A percentile compares a stretch with the other conserved stretches of the same genome.
phyloP scores from a whole-genome alignment of 2,888 invertebrate species.

The Sphaerophoria taeniata region DNA sequence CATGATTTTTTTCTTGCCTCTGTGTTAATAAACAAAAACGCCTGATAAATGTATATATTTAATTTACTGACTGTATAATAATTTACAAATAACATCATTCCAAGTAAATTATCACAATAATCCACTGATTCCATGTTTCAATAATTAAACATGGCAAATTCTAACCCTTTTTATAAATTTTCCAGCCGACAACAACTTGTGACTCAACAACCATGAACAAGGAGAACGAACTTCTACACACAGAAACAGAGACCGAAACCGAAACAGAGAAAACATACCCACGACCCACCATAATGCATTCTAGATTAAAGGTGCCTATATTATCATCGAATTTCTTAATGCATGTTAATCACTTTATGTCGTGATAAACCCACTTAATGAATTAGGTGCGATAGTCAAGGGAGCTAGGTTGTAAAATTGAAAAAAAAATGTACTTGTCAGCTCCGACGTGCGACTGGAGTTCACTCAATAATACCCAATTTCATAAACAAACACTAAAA shows the following conservation, averaged over 20 bases:
- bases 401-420: background rate
- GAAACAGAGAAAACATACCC: too few species aligned
- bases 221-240: background rate
- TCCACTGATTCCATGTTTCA: constrained; percentile 12
- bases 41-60: background rate
- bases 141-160: constrained; percentile 14
- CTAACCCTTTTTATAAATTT: constrained; percentile 13
- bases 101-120: constrained; percentile 6
- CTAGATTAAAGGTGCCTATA: background rate
- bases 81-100: background rate
- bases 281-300: too few species aligned
- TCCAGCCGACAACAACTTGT: background rate
- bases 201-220: constrained; percentile 16
- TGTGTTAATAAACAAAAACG: background rate
- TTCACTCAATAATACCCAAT: too few species aligned
- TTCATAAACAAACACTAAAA: too few species aligned
- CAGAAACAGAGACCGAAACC: too few species aligned
- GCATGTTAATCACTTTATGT: constrained; percentile 45
- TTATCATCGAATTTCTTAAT: background rate
- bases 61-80: constrained; percentile 1
- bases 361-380: constrained; percentile 57
- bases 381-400: constrained; percentile 15
- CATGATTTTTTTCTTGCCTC: background rate
- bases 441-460: too few species aligned
- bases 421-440: too few species aligned